Evolutionary conservation across 1,140 invertebrate species (phyloP).

Genomic region (Bombyx mandarina): DNA sequence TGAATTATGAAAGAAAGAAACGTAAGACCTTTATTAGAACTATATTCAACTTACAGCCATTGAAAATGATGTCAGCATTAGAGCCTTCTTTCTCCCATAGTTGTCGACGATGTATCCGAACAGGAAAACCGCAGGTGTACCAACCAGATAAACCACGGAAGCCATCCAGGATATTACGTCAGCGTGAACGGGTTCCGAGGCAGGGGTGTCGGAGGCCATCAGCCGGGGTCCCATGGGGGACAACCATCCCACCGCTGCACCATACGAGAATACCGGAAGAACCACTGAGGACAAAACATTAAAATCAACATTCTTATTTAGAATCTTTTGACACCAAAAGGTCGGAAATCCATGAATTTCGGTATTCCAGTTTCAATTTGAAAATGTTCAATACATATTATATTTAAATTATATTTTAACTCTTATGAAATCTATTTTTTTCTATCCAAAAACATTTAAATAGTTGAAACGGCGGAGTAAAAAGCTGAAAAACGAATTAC

Average conservation of each 20-base stretch:
- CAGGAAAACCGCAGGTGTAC: constrained; percentile 50
- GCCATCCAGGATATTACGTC: constrained; percentile 63
- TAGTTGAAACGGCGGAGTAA: no score
- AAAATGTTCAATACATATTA: no score
- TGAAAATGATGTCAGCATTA: constrained; percentile 47
- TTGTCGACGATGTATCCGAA: constrained; percentile 56
- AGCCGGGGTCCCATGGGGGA: constrained; percentile 53
- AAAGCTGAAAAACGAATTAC: no score
- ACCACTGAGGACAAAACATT: constrained; percentile 37
- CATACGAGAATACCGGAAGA: constrained; percentile 54
- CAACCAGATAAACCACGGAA: constrained; percentile 48
- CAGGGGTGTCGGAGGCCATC: constrained; percentile 43
- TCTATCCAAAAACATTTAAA: no score
- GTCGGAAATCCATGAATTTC: no score
- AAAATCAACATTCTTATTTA: no score
- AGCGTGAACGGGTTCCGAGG: constrained; percentile 31
- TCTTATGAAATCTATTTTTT: no score
- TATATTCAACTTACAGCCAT: constrained; percentile 39
- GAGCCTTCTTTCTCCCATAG: constrained; percentile 47
- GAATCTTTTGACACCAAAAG: no score
- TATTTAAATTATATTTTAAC: no score
- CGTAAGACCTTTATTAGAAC: no score
- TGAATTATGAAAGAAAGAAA: no score
- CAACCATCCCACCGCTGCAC: constrained; percentile 52
- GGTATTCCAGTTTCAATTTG: no score